Base-by-base conservation (phyloP, 2,113 vertebrate genomes). In the Mus musculus region DNA sequence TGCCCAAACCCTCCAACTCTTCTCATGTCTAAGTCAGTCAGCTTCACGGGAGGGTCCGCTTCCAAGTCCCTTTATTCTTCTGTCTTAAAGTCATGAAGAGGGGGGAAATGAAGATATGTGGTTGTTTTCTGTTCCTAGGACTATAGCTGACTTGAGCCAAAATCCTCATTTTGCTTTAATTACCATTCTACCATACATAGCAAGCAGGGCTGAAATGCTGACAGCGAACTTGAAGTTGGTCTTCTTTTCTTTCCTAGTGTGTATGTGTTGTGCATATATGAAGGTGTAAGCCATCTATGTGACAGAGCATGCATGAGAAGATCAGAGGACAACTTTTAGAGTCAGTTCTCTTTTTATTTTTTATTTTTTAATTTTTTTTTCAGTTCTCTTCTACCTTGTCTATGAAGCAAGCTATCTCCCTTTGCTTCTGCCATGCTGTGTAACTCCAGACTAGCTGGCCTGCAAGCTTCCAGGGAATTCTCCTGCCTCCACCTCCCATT, bases 1-100 rank as follows among this genome's bases (percentile, higher is more conserved):
- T 90, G 89, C 89, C 89, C 65, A 63, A 80, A 87, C 65, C 82
- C 65, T 97, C 71, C 90, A 93, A 26, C 92, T 26, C 20, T 80
- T 26, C 90, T 88, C 65, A 7, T 12, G 75, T 69, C 85, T 59
- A 61, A 61, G 36, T 28, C 65, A 92, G 89, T n/a, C 76, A 87
- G 72, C 81, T 61, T 90, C 69, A 10, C 0, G 30, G 72, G 78
- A 65, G 63, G 49, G 36, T 26, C 30, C 0, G 1, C 77, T 56
- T 75, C 17, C 39, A 1, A 59, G 24, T 46, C 49, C 49, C 71
- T 42, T 39, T 76, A 26, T 88, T 72, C 84, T 90, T 30, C 36
- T 28, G 52, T 52, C 67, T 81, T 81, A 63, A 65, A 73, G 9
- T 78, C 52, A 36, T 2, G 26, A 71, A 46, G 14, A n/a, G 17